Evolutionary conservation across 2,888 invertebrate genomes (phyloP).

Genomic region (Andrena camellia): DNA sequence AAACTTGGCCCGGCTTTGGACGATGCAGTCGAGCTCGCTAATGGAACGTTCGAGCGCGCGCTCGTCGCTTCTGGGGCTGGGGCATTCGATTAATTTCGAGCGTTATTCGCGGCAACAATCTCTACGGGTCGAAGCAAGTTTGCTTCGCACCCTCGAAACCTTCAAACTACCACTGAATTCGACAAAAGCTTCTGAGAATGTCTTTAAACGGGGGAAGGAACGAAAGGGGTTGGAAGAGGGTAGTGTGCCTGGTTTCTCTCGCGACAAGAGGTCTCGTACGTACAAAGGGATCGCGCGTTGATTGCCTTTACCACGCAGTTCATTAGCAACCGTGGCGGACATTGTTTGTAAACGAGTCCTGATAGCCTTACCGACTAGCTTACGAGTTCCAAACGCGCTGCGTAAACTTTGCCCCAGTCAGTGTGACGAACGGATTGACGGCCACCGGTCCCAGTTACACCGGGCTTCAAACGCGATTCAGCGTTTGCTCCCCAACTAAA

Average conservation of each 20-base stretch:
- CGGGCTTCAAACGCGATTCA: background rate
- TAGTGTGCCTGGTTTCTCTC: background rate
- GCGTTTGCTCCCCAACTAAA: background rate
- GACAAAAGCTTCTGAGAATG: background rate
- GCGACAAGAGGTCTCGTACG: background rate
- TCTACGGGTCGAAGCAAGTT: background rate
- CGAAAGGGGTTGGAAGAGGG: background rate
- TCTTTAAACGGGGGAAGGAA: background rate
- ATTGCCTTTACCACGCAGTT: slow-evolving; percentile 38
- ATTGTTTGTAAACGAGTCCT: slow-evolving; percentile 54
- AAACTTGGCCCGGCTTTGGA: background rate
- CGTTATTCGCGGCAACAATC: background rate
- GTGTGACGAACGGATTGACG: slow-evolving; percentile 39
- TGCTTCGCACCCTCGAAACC: background rate
- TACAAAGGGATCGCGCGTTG: slow-evolving; percentile 43
- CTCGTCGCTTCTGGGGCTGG: background rate
- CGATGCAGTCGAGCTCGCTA: background rate
- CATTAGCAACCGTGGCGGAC: slow-evolving; percentile 44
- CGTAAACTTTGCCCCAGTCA: slow-evolving; percentile 48
- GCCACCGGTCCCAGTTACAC: background rate
- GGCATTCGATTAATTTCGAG: background rate
- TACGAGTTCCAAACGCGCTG: slow-evolving; percentile 12
- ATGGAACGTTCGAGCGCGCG: background rate
- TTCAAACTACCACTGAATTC: background rate
- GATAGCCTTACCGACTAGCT: slow-evolving; percentile 21